These are phyloP conservation scores for Pseudorhombus dupliciocellatus DNA, from an alignment of 2,113 vertebrate genomes.

Conservation along the genomic window DNA sequence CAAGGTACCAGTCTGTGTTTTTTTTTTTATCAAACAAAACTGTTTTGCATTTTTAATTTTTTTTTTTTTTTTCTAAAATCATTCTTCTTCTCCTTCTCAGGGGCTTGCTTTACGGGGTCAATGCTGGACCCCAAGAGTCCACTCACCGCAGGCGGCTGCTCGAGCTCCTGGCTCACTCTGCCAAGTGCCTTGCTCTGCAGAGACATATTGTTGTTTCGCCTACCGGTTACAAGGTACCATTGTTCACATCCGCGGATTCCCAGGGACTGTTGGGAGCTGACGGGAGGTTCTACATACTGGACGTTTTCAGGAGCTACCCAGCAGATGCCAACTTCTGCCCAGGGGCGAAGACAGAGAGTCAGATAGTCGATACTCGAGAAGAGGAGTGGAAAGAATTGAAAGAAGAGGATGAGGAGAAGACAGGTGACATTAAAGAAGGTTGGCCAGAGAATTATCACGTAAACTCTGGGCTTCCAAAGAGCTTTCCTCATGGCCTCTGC, in stretches of 20 bases:
- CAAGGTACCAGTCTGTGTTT: constrained; percentile 43
- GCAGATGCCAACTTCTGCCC: constrained; percentile 82
- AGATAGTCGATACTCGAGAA: constrained; percentile 27
- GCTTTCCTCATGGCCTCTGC: constrained; percentile 79
- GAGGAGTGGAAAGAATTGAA: constrained; percentile 30
- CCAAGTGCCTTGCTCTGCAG: constrained; percentile 80
- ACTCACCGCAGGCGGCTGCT: constrained; percentile 75
- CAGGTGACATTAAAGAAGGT: constrained; percentile 35
- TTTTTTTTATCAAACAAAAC: not conserved
- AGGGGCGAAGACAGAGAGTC: constrained; percentile 42
- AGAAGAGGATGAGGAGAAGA: constrained; percentile 42
- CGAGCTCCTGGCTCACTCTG: constrained; percentile 75
- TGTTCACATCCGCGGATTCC: constrained; percentile 83
- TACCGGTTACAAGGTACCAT: constrained; percentile 68
- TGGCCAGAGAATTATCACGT: constrained; percentile 68
- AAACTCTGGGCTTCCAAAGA: constrained; percentile 66
- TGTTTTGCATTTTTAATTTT: not conserved
- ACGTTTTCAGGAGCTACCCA: constrained; percentile 82
- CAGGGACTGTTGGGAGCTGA: constrained; percentile 85
- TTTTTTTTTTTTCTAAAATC: constrained; percentile 1
- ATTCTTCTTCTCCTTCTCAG: constrained; percentile 38
- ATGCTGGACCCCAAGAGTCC: constrained; percentile 77
- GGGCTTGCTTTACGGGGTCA: constrained; percentile 82
- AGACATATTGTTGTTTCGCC: constrained; percentile 75
- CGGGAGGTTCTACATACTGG: constrained; percentile 82